Evolutionary conservation across 2,888 invertebrate genomes (phyloP).

Genomic region (Augiades crinisus): DNA sequence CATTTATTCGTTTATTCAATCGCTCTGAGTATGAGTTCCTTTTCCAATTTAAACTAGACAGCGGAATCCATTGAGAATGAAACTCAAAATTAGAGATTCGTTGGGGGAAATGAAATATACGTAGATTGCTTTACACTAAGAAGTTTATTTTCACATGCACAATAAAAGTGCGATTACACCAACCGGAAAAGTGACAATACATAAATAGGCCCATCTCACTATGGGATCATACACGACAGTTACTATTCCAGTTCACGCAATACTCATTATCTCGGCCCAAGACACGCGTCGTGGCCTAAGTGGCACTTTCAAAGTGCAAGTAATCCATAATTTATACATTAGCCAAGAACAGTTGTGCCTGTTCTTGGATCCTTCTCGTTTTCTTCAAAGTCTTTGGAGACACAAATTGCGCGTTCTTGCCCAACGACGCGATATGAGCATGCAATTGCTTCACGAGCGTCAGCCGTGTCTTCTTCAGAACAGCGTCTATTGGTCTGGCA

Average conservation of each 20-base stretch:
- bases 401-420: constrained; percentile 38
- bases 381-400: constrained; percentile 53
- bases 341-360: constrained; percentile 59
- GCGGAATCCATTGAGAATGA: too few species aligned
- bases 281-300: constrained; percentile 33
- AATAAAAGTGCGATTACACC: constrained; percentile 60
- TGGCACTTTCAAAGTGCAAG: constrained; percentile 40
- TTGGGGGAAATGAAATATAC: constrained; percentile 15
- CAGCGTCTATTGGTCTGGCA: constrained; percentile 40
- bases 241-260: constrained; percentile 40
- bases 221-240: constrained; percentile 36
- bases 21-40: too few species aligned
- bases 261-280: constrained; percentile 27
- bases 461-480: constrained; percentile 44
- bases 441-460: constrained; percentile 48
- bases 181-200: constrained; percentile 56
- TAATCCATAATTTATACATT: constrained; percentile 48
- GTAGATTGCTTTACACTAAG: constrained; percentile 67
- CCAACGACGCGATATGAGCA: constrained; percentile 44
- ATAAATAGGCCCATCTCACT: constrained; percentile 46
- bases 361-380: constrained; percentile 51
- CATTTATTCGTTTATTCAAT: too few species aligned
- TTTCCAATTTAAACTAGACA: too few species aligned
- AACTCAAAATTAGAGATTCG: background rate
- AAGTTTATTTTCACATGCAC: constrained; percentile 72